These are phyloP conservation scores for Pao palembangensis DNA, from an alignment of 2,113 vertebrate species.

Conservation along the genomic window DNA sequence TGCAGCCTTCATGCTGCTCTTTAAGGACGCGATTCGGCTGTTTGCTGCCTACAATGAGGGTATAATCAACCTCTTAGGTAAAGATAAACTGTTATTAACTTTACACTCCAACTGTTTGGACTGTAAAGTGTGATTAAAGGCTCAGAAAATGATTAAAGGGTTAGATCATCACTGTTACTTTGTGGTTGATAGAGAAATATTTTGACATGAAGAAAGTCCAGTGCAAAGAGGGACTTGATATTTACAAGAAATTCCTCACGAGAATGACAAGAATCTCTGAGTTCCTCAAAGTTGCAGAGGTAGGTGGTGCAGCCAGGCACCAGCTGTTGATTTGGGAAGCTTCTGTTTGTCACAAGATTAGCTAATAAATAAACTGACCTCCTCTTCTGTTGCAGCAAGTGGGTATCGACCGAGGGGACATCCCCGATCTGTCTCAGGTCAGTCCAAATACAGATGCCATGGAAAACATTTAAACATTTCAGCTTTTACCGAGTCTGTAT, in stretches of 20 bases:
- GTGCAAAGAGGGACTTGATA: conserved; percentile 95
- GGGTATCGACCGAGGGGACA: conserved; percentile 94
- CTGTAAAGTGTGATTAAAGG: too few species aligned
- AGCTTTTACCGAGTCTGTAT: too few species aligned
- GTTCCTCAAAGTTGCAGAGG: conserved; percentile 96
- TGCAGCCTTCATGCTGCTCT: conserved; percentile 96
- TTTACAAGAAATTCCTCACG: conserved; percentile 96
- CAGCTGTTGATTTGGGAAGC: too few species aligned
- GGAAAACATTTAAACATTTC: too few species aligned
- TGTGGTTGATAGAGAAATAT: conserved; percentile 79
- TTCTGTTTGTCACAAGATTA: too few species aligned
- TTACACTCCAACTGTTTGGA: too few species aligned
- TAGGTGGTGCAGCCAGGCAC: conserved; percentile 48
- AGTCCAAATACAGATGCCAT: conserved; percentile 14
- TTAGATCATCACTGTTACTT: background rate
- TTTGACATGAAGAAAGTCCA: conserved; percentile 97
- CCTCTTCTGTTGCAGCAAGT: conserved; percentile 84
- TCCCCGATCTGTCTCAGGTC: conserved; percentile 95
- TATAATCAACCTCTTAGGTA: conserved; percentile 95
- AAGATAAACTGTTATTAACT: conserved; percentile 35
- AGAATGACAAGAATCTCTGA: conserved; percentile 96
- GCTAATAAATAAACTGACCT: background rate
- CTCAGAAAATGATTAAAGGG: too few species aligned
- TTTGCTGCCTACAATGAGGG: conserved; percentile 96
- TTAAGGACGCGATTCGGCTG: conserved; percentile 96